A percentile compares a stretch with the other conserved stretches of the same genome.
These are phyloP conservation scores for Sandelia bainsii DNA, from an alignment of 2,797 vertebrate species.

Conservation along the genomic window DNA sequence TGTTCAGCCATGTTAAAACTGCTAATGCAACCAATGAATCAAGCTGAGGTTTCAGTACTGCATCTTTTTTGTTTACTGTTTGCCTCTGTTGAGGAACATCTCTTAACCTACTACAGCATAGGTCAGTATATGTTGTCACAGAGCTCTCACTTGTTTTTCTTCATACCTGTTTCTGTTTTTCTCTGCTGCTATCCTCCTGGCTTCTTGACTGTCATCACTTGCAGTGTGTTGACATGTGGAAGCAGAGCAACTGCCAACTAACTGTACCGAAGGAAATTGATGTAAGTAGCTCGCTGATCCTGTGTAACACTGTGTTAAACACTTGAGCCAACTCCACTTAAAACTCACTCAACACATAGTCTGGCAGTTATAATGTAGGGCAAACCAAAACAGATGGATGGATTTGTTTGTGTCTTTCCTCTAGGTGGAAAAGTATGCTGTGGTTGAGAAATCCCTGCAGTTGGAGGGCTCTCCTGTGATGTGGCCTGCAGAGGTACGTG, in stretches of 20 bases:
- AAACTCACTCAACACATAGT: constrained; percentile 7
- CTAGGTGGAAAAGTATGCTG: constrained; percentile 98
- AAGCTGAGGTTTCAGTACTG: neutral
- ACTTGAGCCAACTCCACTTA: constrained; percentile 26
- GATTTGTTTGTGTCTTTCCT: constrained; percentile 60
- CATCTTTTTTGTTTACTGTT: neutral
- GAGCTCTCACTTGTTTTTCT: constrained; percentile 13
- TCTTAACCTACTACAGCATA: neutral
- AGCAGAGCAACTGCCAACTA: constrained; percentile 92
- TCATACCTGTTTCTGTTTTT: constrained; percentile 33
- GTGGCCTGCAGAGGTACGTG: constrained; percentile 94
- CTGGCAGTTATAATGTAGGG: neutral
- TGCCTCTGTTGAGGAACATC: neutral
- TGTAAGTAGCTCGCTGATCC: constrained; percentile 85
- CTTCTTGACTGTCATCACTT: constrained; percentile 30
- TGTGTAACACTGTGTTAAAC: constrained; percentile 24
- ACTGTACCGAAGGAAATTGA: constrained; percentile 94
- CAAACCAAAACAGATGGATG: constrained; percentile 15
- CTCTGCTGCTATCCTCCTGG: constrained; percentile 8
- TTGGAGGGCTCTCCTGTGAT: constrained; percentile 91
- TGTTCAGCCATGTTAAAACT: neutral
- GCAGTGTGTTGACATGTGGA: constrained; percentile 99
- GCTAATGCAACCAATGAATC: neutral
- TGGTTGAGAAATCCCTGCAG: constrained; percentile 94
- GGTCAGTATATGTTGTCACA: too few relatives aligned